A percentile compares a stretch with the other conserved stretches of the same genome.
These are phyloP conservation scores for Laticauda colubrina DNA, from an alignment of 2,113 vertebrate genomes.

Conservation along the genomic window DNA sequence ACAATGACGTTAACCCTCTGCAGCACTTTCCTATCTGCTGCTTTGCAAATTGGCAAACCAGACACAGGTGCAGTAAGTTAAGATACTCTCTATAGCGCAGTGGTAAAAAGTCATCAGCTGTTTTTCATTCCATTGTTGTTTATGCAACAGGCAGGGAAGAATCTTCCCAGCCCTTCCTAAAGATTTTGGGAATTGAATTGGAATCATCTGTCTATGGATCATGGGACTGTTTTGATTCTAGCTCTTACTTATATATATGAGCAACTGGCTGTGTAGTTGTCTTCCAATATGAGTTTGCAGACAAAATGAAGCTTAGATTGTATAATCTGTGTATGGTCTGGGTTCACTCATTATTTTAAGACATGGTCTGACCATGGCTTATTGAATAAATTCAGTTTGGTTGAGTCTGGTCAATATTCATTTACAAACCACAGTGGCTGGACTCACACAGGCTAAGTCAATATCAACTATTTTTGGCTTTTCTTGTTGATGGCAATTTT, in stretches of 20 bases:
- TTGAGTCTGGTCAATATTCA: background rate
- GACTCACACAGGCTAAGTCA: background rate
- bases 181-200: background rate
- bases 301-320: background rate
- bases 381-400: background rate
- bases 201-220: background rate
- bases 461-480: background rate
- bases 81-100: no score
- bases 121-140: no score
- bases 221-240: background rate
- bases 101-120: no score
- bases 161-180: background rate
- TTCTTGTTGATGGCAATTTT: background rate
- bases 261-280: background rate
- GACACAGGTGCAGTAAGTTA: no score
- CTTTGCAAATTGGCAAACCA: no score
- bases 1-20: no score
- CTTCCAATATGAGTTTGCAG: background rate
- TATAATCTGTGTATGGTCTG: background rate
- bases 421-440: background rate
- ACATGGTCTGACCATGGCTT: background rate
- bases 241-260: background rate
- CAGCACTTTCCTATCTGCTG: no score
- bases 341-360: background rate
- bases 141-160: background rate